Conservation (phyloP, 1,140 invertebrate genomes). For the Leptopilina clavipes region DNA sequence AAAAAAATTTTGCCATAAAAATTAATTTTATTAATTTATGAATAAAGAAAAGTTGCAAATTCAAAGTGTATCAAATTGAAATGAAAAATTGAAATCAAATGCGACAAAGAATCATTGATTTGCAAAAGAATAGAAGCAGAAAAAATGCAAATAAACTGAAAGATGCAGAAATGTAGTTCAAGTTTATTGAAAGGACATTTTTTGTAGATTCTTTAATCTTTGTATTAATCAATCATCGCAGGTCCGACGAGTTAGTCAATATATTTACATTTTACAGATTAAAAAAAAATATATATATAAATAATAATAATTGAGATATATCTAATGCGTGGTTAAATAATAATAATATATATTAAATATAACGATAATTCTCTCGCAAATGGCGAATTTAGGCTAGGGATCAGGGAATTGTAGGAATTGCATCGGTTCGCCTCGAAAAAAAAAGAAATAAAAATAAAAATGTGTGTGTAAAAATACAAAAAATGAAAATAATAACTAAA, state of each 20-base stretch:
- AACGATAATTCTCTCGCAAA: slow-evolving; percentile 52
- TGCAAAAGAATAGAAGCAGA: background rate
- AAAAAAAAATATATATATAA: background rate
- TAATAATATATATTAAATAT: slow-evolving; percentile 50
- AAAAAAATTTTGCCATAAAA: too few species aligned
- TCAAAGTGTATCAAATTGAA: too few species aligned
- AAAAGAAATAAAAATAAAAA: slow-evolving; percentile 41
- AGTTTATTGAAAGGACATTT: slow-evolving; percentile 49
- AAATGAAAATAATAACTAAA: background rate
- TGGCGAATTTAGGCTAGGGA: slow-evolving; percentile 54
- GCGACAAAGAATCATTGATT: too few species aligned
- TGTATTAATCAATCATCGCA: slow-evolving; percentile 62
- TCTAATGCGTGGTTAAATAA: slow-evolving; percentile 49
- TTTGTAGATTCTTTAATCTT: slow-evolving; percentile 66
- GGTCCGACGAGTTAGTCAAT: slow-evolving; percentile 66
- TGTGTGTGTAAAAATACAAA: slow-evolving; percentile 38
- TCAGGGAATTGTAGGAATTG: slow-evolving; percentile 68
- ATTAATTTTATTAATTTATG: too few species aligned
- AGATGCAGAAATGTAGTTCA: slow-evolving; percentile 45
- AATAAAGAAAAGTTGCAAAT: too few species aligned
- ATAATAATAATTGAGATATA: slow-evolving; percentile 45
- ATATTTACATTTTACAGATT: slow-evolving; percentile 51
- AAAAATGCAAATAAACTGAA: background rate
- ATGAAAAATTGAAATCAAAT: too few species aligned
- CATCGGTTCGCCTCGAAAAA: slow-evolving; percentile 66